Evolutionary conservation across 2,888 invertebrate genomes (phyloP), one percentile per base, ranked within the genome.

Genomic region (Fragum whitleyi): DNA sequence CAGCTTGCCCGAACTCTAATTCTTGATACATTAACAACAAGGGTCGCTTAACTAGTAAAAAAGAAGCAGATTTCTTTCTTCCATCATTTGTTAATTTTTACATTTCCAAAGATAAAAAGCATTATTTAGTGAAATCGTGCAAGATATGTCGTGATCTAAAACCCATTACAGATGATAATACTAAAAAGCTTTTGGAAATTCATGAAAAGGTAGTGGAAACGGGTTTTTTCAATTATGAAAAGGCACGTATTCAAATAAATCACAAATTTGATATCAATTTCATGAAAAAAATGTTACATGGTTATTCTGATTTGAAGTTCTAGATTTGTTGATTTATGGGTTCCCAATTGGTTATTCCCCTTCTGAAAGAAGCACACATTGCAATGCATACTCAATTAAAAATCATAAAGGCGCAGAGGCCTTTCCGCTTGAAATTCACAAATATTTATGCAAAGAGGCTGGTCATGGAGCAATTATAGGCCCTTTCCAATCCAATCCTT

Each of bases 321-420:
- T 21, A 42, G 73, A 73, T 42, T 62, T 73, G 2, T 29, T 73
- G 28, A 39, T 32, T 61, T 73, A 36, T 73, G 47, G 73, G 2
- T 73, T 73, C 23, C 62, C 73, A 29, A 23, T 73, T 16, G 62
- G 73, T 9, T 61, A 47, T 29, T 28, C 32, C 11, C n/a, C 26
- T 11, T 1, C 9, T 3, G 61, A 28, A 19, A 1, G 28, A 29
- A 61, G 9, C 7, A 7, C 19, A 3, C 3, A 36, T 6, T 9
- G 9, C 9, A 36, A 36, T 9, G 19, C 2, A 7, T 9, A 5
- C 2, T 3, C 2, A 28, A 11, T 29, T 29, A 61, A 29, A 61
- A 61, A 61, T 29, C 32, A 61, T 19, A 61, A 61, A 61, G 61
- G 61, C 29, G 61, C 3, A 6, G 57, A 21, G 14, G 26, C 3